Conservation (phyloP, 2,797 vertebrate species). For the Scolopax bukidnonensis region DNA sequence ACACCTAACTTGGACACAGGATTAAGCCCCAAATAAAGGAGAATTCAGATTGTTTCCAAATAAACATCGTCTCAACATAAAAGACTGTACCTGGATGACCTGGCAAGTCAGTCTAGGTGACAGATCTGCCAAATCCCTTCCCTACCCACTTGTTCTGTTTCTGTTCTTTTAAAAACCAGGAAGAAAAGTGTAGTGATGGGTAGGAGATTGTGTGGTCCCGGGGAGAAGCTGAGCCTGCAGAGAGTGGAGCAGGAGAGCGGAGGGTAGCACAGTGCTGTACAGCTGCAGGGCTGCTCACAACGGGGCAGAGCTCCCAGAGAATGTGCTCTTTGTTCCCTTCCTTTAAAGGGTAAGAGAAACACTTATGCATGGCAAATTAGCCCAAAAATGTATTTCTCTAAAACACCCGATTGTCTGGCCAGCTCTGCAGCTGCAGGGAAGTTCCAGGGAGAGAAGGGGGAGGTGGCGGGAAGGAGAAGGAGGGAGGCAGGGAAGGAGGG, state of each 20-base stretch:
- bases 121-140: not conserved
- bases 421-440: slow-evolving; percentile 85
- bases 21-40: not conserved
- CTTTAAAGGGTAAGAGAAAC: slow-evolving; percentile 86
- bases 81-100: not conserved
- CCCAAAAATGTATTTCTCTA: slow-evolving; percentile 87
- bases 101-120: not conserved
- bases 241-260: slow-evolving; percentile 74
- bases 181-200: not conserved
- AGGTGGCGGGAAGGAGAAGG: slow-evolving; percentile 67
- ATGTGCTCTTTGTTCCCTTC: slow-evolving; percentile 82
- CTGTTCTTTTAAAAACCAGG: not conserved
- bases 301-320: slow-evolving; percentile 77
- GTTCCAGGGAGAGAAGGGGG: slow-evolving; percentile 78
- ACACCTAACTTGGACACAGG: not conserved
- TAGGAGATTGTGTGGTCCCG: slow-evolving; percentile 7
- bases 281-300: slow-evolving; percentile 82
- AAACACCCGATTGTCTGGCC: slow-evolving; percentile 84
- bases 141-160: slow-evolving; percentile 4
- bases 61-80: not conserved
- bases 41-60: not conserved
- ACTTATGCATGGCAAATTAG: slow-evolving; percentile 88
- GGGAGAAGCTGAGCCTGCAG: slow-evolving; percentile 74
- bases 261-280: slow-evolving; percentile 74
- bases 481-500: slow-evolving; percentile 67